Base-by-base conservation (phyloP, 1,140 invertebrate genomes). In the Aphaenogaster ashmeadi region DNA sequence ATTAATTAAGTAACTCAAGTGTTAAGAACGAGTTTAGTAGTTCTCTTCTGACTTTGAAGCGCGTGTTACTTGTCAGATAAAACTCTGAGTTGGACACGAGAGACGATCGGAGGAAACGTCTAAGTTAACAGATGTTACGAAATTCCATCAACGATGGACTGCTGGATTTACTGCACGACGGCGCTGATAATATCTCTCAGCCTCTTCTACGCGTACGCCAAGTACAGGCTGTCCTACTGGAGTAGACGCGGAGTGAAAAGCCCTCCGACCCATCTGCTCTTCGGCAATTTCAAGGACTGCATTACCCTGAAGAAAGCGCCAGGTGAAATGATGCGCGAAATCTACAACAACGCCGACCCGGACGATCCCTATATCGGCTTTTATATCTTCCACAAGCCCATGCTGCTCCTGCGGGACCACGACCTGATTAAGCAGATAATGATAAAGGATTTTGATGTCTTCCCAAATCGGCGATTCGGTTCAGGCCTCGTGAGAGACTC, bases 391-490 rank as follows among this genome's bases (percentile, higher is more conserved):
- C 89, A 92, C 6, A 92, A 91, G 52, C 96, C 96, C 0, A 87
- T 90, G 27, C 71, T 96, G 21, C 56, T 96, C 6, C 15, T 96
- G 0, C 90, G 93, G 54, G 94, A 96, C 92, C 91, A 93, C 0
- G 93, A 96, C 44, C 72, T 96, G 13, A 95, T 96, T 0, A 96
- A 96, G 87, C 93, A 94, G 47, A 90, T 96, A 0, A 91, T 95
- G 50, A 92, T 96, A 0, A 96, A 95, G 86, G 95, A 96, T 86
- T 96, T 96, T 79, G 94, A 96, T 33, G 75, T 94, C 67, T 96
- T 96, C 88, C 91, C 93, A 3, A 95, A 96, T 90, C 95, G 96
- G 58, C 84, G 87, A n/a, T 94, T 94, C 64, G 93, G 93, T 36
- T 93, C 92, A 11, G 66, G 87, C 5, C 13, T 13, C 0, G 88